Percentiles rank a stretch among this genome's conserved stretches.
phyloP scores from a whole-genome alignment of 1,140 invertebrate species.

The Zaprionus inermis region DNA sequence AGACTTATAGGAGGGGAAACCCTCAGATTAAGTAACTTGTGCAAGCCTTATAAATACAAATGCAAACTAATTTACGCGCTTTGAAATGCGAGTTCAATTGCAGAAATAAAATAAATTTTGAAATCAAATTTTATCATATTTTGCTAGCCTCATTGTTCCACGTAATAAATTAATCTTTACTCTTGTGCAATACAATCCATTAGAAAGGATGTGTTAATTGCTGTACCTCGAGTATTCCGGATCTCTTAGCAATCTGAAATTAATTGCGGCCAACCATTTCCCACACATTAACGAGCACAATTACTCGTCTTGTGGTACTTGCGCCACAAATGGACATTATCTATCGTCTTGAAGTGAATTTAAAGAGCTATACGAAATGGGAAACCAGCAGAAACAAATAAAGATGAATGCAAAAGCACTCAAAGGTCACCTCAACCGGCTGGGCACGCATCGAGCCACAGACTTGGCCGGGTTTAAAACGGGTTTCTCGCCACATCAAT shows the following conservation, averaged over 20 bases:
- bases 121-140: background rate
- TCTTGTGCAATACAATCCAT: background rate
- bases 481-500: constrained; percentile 56
- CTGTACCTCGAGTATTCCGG: background rate
- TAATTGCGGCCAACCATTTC: constrained; percentile 16
- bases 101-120: background rate
- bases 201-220: background rate
- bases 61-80: background rate
- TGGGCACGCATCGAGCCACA: constrained; percentile 59
- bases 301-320: constrained; percentile 17
- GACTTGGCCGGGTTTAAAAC: constrained; percentile 49
- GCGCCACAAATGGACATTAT: constrained; percentile 36
- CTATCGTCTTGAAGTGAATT: constrained; percentile 39
- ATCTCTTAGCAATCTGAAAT: background rate
- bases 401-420: constrained; percentile 55
- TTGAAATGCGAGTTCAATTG: background rate
- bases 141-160: too few relatives aligned
- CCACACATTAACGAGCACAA: constrained; percentile 26
- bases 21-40: background rate
- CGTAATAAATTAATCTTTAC: background rate
- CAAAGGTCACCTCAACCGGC: constrained; percentile 76
- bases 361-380: constrained; percentile 34
- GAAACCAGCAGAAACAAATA: constrained; percentile 24
- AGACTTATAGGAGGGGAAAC: background rate
- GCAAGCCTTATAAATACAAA: background rate